phyloP scores from a whole-genome alignment of 2,113 vertebrate genomes.

The Helogale parvula region DNA sequence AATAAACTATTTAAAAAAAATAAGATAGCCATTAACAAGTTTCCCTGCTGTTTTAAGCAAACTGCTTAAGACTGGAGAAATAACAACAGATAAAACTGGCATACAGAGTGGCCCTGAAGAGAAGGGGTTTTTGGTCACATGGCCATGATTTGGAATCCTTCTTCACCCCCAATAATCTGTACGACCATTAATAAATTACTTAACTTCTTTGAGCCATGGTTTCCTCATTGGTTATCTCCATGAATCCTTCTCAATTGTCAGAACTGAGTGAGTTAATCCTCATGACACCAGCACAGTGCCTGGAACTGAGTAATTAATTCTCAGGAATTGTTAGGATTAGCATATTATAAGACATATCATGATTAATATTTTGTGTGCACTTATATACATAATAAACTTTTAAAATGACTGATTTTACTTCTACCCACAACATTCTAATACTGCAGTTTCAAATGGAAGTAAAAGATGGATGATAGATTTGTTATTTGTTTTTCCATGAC shows the following conservation, averaged over 20 bases:
- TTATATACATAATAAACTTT: background rate
- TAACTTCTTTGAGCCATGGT: background rate
- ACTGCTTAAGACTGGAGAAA: background rate
- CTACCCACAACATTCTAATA: background rate
- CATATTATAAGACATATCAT: background rate
- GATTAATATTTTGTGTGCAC: background rate
- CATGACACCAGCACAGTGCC: background rate
- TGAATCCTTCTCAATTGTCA: background rate
- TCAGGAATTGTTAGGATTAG: background rate
- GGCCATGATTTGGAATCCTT: background rate
- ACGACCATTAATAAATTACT: background rate
- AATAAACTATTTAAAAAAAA: background rate
- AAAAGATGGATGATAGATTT: background rate
- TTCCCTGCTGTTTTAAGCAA: background rate
- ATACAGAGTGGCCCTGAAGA: background rate
- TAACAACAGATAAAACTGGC: background rate
- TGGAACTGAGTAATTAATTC: background rate
- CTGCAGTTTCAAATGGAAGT: background rate
- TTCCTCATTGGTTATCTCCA: background rate
- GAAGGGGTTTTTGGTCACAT: background rate
- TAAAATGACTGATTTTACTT: background rate
- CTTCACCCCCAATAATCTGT: background rate
- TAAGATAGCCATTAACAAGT: background rate
- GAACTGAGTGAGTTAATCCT: background rate
- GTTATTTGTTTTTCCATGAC: conserved; percentile 23